Percentiles rank a stretch among this genome's conserved stretches.
phyloP scores from a whole-genome alignment of 2,113 vertebrate species.

The Agelaius tricolor region DNA sequence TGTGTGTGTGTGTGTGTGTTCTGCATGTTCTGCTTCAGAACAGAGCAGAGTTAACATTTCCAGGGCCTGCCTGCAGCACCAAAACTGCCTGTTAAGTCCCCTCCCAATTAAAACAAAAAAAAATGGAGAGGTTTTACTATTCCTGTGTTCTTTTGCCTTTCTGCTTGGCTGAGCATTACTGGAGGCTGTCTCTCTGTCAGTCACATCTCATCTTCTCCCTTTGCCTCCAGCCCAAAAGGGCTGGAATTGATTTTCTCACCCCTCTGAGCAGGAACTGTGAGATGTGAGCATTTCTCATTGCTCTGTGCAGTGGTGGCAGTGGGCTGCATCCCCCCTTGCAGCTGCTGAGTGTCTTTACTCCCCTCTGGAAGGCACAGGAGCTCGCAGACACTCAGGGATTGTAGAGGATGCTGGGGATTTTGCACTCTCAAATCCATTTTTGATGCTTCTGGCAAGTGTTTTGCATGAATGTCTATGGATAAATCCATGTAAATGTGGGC shows the following conservation, averaged over 20 bases:
- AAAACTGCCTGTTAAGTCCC: not conserved
- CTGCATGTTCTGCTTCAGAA: not conserved
- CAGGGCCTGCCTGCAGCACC: slow-evolving; percentile 26
- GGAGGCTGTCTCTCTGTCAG: slow-evolving; percentile 46
- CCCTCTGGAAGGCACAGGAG: not conserved
- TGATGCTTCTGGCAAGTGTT: not conserved
- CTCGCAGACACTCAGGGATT: not conserved
- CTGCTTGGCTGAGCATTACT: slow-evolving; percentile 44
- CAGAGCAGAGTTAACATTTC: not conserved
- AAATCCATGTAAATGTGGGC: not conserved
- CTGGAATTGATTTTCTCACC: slow-evolving; percentile 40
- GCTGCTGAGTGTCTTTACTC: slow-evolving; percentile 34
- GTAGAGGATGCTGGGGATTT: not conserved
- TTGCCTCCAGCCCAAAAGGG: slow-evolving; percentile 1
- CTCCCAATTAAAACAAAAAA: slow-evolving; percentile 48
- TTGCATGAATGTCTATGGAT: not conserved
- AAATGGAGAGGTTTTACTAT: slow-evolving; percentile 32
- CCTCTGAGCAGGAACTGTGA: slow-evolving; percentile 9
- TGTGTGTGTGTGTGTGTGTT: not conserved
- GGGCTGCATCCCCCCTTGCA: slow-evolving; percentile 30
- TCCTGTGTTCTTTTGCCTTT: slow-evolving; percentile 5
- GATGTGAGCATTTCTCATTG: not conserved
- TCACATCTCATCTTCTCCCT: slow-evolving; percentile 9
- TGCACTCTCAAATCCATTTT: not conserved
- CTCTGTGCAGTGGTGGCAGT: not conserved